phyloP scores from a whole-genome alignment of 2,113 vertebrate genomes.

The Lophius piscatorius region DNA sequence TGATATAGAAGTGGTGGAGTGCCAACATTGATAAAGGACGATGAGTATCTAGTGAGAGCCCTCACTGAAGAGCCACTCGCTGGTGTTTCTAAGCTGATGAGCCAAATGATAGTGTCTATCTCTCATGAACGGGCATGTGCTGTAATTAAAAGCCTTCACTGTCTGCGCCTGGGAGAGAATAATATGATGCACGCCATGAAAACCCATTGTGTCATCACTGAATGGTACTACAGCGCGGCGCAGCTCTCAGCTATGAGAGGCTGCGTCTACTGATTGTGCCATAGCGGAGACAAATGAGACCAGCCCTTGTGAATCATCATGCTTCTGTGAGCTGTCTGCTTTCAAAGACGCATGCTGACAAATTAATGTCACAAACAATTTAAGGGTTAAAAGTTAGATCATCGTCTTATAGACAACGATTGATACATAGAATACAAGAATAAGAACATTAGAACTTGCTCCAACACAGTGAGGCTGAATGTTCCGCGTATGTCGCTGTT shows the following conservation, averaged over 20 bases:
- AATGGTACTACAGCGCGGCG: conserved; percentile 31
- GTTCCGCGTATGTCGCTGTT: no score
- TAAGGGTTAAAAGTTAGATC: no score
- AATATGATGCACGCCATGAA: conserved; percentile 35
- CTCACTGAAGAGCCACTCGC: conserved; percentile 42
- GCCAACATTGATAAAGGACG: conserved; percentile 5
- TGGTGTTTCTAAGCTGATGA: conserved; percentile 17
- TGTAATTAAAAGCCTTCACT: conserved; percentile 54
- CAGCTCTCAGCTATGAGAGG: conserved; percentile 15
- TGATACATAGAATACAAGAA: no score
- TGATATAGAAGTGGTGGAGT: conserved; percentile 10
- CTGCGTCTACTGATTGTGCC: conserved; percentile 22
- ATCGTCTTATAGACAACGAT: no score
- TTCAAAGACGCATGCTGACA: no score
- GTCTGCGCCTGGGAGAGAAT: conserved; percentile 38
- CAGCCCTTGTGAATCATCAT: conserved; percentile 37
- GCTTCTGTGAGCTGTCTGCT: no score
- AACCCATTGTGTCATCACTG: conserved; percentile 37
- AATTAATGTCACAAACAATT: no score
- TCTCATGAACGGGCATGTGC: conserved; percentile 1
- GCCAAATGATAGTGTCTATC: conserved; percentile 32
- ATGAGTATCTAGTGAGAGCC: conserved; percentile 38
- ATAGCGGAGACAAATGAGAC: no score
- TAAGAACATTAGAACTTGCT: no score
- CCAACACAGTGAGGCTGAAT: no score